Conservation (phyloP, 2,888 invertebrate genomes). For the Ellobium chinense region DNA sequence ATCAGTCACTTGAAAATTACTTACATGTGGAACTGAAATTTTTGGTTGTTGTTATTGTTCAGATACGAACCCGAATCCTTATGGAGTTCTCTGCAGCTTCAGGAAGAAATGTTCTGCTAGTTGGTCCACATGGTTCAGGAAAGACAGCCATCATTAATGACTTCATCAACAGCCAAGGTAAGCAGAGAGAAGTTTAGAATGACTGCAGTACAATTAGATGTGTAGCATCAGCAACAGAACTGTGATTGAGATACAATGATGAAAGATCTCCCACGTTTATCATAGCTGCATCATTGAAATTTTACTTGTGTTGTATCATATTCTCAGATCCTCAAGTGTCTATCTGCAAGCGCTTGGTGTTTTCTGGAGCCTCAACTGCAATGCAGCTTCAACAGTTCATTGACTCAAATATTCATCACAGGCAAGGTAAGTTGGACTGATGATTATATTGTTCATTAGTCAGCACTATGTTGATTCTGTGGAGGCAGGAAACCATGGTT, state of each 20-base stretch:
- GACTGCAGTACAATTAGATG: too few species aligned
- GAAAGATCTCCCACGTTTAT: too few species aligned
- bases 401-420: slow-evolving; percentile 78
- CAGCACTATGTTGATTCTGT: too few species aligned
- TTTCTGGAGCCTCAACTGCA: slow-evolving; percentile 76
- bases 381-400: slow-evolving; percentile 77
- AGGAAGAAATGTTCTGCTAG: slow-evolving; percentile 76
- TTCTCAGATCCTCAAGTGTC: slow-evolving; percentile 66
- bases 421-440: slow-evolving; percentile 72
- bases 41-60: too few species aligned
- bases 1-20: too few species aligned
- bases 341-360: slow-evolving; percentile 76
- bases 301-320: background rate
- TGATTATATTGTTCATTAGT: too few species aligned
- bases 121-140: slow-evolving; percentile 78
- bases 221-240: too few species aligned
- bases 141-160: slow-evolving; percentile 78
- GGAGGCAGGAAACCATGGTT: too few species aligned
- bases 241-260: too few species aligned
- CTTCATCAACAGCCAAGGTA: slow-evolving; percentile 76
- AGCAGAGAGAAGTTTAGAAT: too few species aligned
- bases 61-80: slow-evolving; percentile 76
- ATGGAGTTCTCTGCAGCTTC: slow-evolving; percentile 77
- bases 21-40: too few species aligned
- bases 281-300: too few species aligned